Evolutionary conservation across 2,113 vertebrate species (phyloP).

Genomic region (Zosterops japonicus): DNA sequence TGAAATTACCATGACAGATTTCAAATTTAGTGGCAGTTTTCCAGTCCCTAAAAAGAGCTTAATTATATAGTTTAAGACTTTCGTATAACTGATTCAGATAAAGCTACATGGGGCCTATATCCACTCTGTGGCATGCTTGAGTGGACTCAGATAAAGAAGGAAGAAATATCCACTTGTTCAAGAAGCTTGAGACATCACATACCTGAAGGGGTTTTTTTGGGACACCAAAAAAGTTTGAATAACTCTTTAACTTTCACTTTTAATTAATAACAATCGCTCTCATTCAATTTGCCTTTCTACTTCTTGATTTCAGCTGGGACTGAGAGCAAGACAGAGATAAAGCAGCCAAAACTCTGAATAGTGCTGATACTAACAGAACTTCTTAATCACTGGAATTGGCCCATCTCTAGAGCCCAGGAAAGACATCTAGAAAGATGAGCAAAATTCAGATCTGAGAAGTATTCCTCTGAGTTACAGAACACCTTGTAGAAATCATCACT

Average conservation of each 20-base stretch:
- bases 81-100: not conserved
- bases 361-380: constrained; percentile 39
- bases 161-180: not conserved
- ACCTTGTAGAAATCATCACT: not conserved
- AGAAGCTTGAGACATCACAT: not conserved
- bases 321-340: constrained; percentile 21
- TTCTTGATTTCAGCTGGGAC: constrained; percentile 55
- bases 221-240: not conserved
- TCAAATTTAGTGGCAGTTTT: constrained; percentile 54
- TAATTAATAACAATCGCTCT: constrained; percentile 23
- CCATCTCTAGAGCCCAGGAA: constrained; percentile 18
- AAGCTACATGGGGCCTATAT: not conserved
- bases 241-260: constrained; percentile 4
- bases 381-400: constrained; percentile 5
- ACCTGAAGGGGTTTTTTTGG: not conserved
- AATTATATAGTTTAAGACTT: constrained; percentile 27
- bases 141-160: not conserved
- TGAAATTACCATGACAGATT: constrained; percentile 59
- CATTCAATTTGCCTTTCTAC: constrained; percentile 19
- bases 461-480: not conserved
- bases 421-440: not conserved
- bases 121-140: not conserved
- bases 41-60: constrained; percentile 29
- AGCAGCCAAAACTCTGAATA: constrained; percentile 21
- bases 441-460: not conserved